These are phyloP conservation scores for Apis mellifera DNA, from an alignment of 1,140 invertebrate species.

Conservation along the genomic window Amel_HAv3.1 CM009933.2:8637001-8637500, in stretches of 20 bases:
- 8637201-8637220: slow-evolving; percentile 76
- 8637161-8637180: slow-evolving; percentile 58
- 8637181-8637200: slow-evolving; percentile 72
- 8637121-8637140: slow-evolving; percentile 74
- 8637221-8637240: slow-evolving; percentile 77
- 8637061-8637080: slow-evolving; percentile 76
- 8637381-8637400: not conserved
- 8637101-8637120: slow-evolving; percentile 80
- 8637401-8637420: slow-evolving; percentile 17
- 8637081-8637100: slow-evolving; percentile 75
- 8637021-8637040: not conserved
- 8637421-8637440: slow-evolving; percentile 54
- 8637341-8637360: slow-evolving; percentile 44
- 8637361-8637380: not conserved
- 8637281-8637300: slow-evolving; percentile 66
- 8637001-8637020: slow-evolving; percentile 5
- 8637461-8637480: slow-evolving; percentile 65
- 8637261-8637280: slow-evolving; percentile 72
- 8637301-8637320: slow-evolving; percentile 67
- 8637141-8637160: slow-evolving; percentile 73
- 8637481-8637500: slow-evolving; percentile 83
- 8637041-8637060: not conserved
- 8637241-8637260: slow-evolving; percentile 66
- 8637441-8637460: slow-evolving; percentile 24
- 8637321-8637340: slow-evolving; percentile 68